phyloP scores from a whole-genome alignment of 1,140 invertebrate species.

The Acromyrmex echinatior region DNA sequence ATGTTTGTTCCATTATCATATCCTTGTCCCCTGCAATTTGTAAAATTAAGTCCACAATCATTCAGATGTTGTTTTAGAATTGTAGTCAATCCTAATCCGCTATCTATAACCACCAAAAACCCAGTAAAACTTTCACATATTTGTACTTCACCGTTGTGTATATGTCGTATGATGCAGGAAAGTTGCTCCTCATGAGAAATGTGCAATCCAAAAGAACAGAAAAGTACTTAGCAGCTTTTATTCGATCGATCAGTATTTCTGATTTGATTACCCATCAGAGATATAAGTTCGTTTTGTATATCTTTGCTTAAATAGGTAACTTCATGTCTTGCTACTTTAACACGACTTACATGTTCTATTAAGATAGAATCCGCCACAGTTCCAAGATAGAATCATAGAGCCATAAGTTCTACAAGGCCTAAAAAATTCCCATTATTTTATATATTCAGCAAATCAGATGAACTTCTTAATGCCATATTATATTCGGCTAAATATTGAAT shows the following conservation, averaged over 20 bases:
- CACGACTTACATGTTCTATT: background rate
- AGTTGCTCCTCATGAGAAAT: constrained; percentile 10
- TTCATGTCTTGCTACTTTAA: background rate
- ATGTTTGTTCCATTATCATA: background rate
- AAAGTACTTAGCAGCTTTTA: constrained; percentile 11
- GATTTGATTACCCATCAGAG: background rate
- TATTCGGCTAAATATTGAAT: background rate
- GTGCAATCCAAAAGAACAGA: background rate
- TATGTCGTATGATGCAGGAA: background rate
- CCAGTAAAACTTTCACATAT: background rate
- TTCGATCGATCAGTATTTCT: constrained; percentile 14
- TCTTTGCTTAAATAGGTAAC: background rate
- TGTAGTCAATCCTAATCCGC: background rate
- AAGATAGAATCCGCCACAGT: background rate
- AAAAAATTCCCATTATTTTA: constrained; percentile 9
- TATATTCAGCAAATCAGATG: constrained; percentile 2
- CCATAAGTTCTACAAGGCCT: background rate
- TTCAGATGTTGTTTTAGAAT: background rate
- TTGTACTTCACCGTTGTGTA: background rate
- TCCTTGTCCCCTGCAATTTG: background rate
- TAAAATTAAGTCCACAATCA: constrained; percentile 7
- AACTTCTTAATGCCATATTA: constrained; percentile 20
- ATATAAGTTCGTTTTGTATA: constrained; percentile 12
- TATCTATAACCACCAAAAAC: constrained; percentile 3
- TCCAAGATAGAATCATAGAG: background rate